Evolutionary conservation across 2,113 vertebrate genomes (phyloP).

Genomic region (Porphyrio hochstetteri): DNA sequence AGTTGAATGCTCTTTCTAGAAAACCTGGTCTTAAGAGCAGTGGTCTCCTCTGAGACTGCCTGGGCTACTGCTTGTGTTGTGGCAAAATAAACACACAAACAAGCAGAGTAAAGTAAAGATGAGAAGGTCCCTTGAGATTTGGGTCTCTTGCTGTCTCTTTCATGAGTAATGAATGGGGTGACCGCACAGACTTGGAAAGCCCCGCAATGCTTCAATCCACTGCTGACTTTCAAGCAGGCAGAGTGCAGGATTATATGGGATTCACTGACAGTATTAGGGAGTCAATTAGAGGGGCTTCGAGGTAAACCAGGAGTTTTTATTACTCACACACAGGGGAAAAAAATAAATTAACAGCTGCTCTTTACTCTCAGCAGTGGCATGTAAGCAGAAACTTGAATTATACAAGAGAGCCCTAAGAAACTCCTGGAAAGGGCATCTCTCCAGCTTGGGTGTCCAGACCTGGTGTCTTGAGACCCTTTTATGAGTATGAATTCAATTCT

Average conservation of each 20-base stretch:
- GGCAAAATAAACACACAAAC: constrained; percentile 69
- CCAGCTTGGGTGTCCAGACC: not conserved
- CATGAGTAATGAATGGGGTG: constrained; percentile 70
- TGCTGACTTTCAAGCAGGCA: constrained; percentile 45
- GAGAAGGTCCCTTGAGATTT: constrained; percentile 58
- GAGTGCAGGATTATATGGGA: constrained; percentile 4
- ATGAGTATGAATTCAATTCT: not conserved
- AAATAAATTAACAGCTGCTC: not conserved
- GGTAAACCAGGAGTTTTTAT: constrained; percentile 13
- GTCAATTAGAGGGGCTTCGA: constrained; percentile 25
- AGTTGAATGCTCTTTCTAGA: constrained; percentile 64
- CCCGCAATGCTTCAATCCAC: not conserved
- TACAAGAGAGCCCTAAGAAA: constrained; percentile 6
- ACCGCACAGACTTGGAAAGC: constrained; percentile 67
- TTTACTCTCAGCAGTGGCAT: not conserved
- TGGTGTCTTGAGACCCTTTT: not conserved
- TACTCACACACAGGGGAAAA: not conserved
- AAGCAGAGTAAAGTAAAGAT: constrained; percentile 70
- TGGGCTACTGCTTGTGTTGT: constrained; percentile 39
- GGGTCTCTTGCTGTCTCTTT: constrained; percentile 69
- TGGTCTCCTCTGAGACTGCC: constrained; percentile 9
- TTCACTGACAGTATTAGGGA: constrained; percentile 3
- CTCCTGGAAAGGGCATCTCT: not conserved
- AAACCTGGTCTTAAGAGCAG: constrained; percentile 34
- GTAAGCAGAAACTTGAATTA: constrained; percentile 4